Conservation (phyloP, 2,888 invertebrate species). For the Hyposoter didymator region DNA sequence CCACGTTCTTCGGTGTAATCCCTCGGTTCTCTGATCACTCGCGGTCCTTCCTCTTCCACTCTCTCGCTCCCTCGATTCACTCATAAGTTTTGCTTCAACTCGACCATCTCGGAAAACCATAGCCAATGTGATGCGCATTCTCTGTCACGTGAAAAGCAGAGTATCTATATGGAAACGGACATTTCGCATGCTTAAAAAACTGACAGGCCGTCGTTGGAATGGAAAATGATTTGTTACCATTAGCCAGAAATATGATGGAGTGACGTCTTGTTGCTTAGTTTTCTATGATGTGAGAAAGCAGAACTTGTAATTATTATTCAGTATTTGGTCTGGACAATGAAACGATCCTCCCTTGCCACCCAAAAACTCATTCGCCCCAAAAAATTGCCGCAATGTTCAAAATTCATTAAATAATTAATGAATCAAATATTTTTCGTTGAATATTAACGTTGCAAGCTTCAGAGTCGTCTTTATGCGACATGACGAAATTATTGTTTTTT, state of each 20-base stretch:
- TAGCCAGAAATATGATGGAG: conserved; percentile 33
- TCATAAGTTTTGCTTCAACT: conserved; percentile 50
- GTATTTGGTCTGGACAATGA: too few relatives aligned
- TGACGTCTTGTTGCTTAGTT: neutral
- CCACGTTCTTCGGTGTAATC: conserved; percentile 33
- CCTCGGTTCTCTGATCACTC: conserved; percentile 55
- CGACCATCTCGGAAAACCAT: conserved; percentile 47
- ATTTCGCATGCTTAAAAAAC: conserved; percentile 29
- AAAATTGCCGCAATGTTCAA: too few relatives aligned
- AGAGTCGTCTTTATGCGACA: too few relatives aligned
- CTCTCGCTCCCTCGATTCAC: conserved; percentile 16
- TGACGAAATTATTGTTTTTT: conserved; percentile 23
- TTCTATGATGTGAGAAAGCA: conserved; percentile 31
- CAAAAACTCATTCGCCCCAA: too few relatives aligned
- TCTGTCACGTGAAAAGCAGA: conserved; percentile 58
- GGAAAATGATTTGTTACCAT: conserved; percentile 63
- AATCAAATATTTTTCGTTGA: too few relatives aligned
- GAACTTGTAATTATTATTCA: too few relatives aligned
- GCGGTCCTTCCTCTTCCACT: conserved; percentile 18
- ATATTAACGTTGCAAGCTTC: too few relatives aligned
- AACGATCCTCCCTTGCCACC: too few relatives aligned
- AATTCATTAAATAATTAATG: too few relatives aligned
- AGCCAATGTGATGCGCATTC: conserved; percentile 52
- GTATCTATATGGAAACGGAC: conserved; percentile 51
- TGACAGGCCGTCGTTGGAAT: conserved; percentile 39